Evolutionary conservation across 92 coral and sea anemone genomes (phyloP), one percentile per base, ranked within the genome.

Genomic region (Actinernus sp.): DNA sequence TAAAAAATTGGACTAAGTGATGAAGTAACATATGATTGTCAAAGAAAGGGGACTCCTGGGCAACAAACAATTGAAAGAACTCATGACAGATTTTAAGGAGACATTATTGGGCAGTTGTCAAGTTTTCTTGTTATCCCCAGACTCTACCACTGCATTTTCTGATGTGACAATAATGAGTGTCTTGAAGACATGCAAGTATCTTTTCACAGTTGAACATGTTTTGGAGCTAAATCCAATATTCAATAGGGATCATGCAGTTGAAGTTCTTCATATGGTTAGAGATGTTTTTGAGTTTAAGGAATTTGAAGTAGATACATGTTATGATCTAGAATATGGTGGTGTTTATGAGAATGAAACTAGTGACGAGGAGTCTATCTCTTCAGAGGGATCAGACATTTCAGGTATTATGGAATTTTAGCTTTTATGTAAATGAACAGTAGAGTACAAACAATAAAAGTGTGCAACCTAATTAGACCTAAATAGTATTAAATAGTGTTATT

Each of bases 161-260:
- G 17, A 26, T 26, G 25, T 52, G 26, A 26, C 55, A 24, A 28
- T 73, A 14, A 61, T 50, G 38, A 53, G 44, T 55, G 71, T 50
- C 19, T 14, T 73, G n/a, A 73, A 61, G 58, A 55, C 53, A n/a
- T 49, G 62, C 11, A 24, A 45, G 10, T 1, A 13, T 14, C 37
- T 73, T 26, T 73, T 49, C 63, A 73, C 62, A 3, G 32, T 49
- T 26, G 51, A 73, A 3, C 34, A 65, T 52, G 41, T 78, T 1
- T 2, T 47, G 44, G 31, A 32, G 22, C 27, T 11, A 25, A 32
- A 39, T 24, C 63, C 85, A 21, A 77, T 78, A 13, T 67, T 48
- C 45, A 67, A 26, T n/a, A 49, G 45, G 31, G 5, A 43, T 2
- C 85, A 78, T 66, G 85, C 77, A n/a, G 44, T 78, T 60, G 77